phyloP scores from a whole-genome alignment of 2,113 vertebrate genomes.

The Nothobranchius kuhntae region DNA sequence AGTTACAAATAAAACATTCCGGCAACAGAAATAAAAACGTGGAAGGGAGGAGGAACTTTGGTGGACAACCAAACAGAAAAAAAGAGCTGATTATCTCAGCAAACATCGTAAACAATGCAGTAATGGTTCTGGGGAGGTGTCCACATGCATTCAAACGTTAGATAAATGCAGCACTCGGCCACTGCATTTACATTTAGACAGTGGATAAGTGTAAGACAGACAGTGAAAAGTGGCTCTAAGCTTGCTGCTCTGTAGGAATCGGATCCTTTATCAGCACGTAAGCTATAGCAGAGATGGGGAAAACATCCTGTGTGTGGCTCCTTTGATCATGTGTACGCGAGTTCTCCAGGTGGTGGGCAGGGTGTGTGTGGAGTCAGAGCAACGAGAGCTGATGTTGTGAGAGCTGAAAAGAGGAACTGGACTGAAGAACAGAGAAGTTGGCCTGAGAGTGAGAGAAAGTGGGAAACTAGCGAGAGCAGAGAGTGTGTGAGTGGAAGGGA shows the following conservation, averaged over 20 bases:
- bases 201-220: slow-evolving; percentile 64
- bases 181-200: slow-evolving; percentile 74
- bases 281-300: slow-evolving; percentile 24
- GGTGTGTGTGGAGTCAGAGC: slow-evolving; percentile 61
- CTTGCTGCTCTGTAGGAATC: slow-evolving; percentile 32
- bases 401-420: slow-evolving; percentile 15
- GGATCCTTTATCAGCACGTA: slow-evolving; percentile 2
- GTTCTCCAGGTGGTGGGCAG: slow-evolving; percentile 37
- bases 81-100: slow-evolving; percentile 48
- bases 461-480: slow-evolving; percentile 15
- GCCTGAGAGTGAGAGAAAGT: slow-evolving; percentile 23
- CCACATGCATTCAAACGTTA: slow-evolving; percentile 65
- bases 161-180: slow-evolving; percentile 71
- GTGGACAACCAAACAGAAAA: slow-evolving; percentile 50
- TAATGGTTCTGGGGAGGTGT: slow-evolving; percentile 57
- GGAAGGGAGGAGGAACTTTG: slow-evolving; percentile 19
- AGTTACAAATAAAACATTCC: slow-evolving; percentile 31
- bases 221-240: slow-evolving; percentile 57
- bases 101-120: slow-evolving; percentile 58
- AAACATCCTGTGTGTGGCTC: slow-evolving; percentile 3
- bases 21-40: slow-evolving; percentile 24
- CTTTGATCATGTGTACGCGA: slow-evolving; percentile 11
- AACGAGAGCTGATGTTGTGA: slow-evolving; percentile 12
- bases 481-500: slow-evolving; percentile 60
- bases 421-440: slow-evolving; percentile 20